Base-by-base conservation (phyloP, 1,140 invertebrate species). In the Panulirus ornatus region DNA sequence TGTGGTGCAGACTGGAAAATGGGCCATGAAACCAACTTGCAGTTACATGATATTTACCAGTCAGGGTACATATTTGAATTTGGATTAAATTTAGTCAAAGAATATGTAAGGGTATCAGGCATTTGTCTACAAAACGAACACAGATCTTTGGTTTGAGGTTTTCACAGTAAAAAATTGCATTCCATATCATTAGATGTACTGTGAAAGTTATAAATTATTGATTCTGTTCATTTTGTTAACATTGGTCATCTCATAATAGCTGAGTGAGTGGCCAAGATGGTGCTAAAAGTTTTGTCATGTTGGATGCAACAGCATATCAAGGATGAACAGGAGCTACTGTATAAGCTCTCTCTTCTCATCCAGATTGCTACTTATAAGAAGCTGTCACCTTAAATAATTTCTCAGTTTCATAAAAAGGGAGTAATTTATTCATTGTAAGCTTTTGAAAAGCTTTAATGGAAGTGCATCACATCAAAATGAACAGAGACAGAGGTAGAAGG, bases 231-330 rank as follows among this genome's bases (percentile, higher is more conserved):
- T n/a, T n/a, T n/a, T n/a, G n/a, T n/a, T n/a, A n/a, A n/a, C n/a
- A n/a, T n/a, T n/a, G 54, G 54, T 58, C 54, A 11, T 22, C 19
- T 58, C 36, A 75, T 75, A 42, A 75, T 75, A 58, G 22, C 11
- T 22, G 11, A 58, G 3, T 38, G 36, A 75, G 30, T 22, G 14
- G 36, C 73, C 36, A 42, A 42, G 73, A 27, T 75, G 73, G 73
- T 75, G 73, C 73, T 75, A 40, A 40, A 75, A 36, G 73, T 75
- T 75, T 34, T 75, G 73, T 40, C 16, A 75, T 27, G 40, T 75
- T 40, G 38, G 70, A 34, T 73, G 11, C 38, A 16, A 73, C 34
- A 40, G 27, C 2, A 19, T 58, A 19, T 58, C 22, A 3, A 58
- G 14, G 19, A 58, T 58, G 54, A 58, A 3, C 54, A 14, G 3